Evolutionary conservation across 2,888 invertebrate genomes (phyloP), one percentile per base, ranked within the genome.

Genomic region (Melanchra persicariae): DNA sequence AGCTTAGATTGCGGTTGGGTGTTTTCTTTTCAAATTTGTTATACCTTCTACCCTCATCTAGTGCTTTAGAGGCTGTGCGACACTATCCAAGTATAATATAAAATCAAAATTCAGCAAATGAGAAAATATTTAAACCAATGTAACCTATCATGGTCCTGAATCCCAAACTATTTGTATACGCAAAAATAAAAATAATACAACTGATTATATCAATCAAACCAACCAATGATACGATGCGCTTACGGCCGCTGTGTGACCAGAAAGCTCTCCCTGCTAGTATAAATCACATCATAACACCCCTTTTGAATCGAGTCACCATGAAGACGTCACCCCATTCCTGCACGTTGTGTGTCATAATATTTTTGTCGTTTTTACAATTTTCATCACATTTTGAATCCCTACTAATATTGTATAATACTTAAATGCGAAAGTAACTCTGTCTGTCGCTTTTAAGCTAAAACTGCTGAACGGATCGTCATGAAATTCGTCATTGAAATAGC

Each of bases 221-320:
- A 12, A 15, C 5, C 17, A 19, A 5, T 30, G 55, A 19, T 34
- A 57, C 2, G 5, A 71, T 37, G 15, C 37, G 52, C 24, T 68
- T 24, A 22, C 7, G 17, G 19, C 2, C 12, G 17, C 22, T 57
- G 37, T 49, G 43, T 30, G n/a, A 45, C 43, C 22, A 49, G 30
- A 43, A 47, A 47, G 4, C 17, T 43, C 15, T 45, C 45, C 45
- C 73, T 58, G 17, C 47, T 17, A 9, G 6, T 55, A 34, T 37
- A 70, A 60, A 70, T 74, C 78, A 47, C 22, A 43, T 55, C 64
- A 63, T 63, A 34, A 37, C n/a, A 45, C 17, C 37, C 17, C 24
- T 54, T 40, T 24, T 24, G 8, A 60, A 12, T 30, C 22, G 40
- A 52, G 37, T 43, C 78, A 43, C 59, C 59, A 54, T 30, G 1